Conservation (phyloP, 2,113 vertebrate species). For the Illadopsis cleaveri region DNA sequence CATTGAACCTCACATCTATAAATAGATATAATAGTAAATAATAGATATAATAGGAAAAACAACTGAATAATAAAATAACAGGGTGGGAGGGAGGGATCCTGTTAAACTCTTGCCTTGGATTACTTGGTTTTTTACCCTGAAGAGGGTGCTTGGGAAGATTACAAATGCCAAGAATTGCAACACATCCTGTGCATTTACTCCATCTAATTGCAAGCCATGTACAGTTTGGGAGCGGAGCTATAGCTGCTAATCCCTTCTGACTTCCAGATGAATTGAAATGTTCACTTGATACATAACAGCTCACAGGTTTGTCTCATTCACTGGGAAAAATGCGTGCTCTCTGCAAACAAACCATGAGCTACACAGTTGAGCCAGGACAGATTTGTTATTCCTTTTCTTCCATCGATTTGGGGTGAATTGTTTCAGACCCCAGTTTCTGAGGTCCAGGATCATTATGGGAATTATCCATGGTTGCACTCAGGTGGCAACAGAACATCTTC, state of each 20-base stretch:
- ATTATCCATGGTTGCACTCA: not conserved
- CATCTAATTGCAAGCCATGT: not conserved
- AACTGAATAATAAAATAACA: not conserved
- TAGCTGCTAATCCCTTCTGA: not conserved
- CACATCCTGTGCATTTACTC: not conserved
- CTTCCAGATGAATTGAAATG: conserved; percentile 1
- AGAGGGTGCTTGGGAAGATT: not conserved
- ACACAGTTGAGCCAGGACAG: not conserved
- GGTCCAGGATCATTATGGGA: not conserved
- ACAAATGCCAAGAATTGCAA: not conserved
- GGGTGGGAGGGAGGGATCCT: too few relatives aligned
- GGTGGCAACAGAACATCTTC: not conserved
- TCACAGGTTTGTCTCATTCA: not conserved
- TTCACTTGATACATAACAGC: fast-evolving
- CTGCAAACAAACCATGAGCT: not conserved
- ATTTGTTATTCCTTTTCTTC: not conserved
- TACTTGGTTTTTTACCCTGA: not conserved
- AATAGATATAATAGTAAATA: not conserved
- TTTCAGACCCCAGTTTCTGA: not conserved
- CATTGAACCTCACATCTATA: not conserved
- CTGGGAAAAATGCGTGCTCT: not conserved
- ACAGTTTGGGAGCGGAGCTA: not conserved
- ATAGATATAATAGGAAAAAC: not conserved
- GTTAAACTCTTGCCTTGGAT: too few relatives aligned
- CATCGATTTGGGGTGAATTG: not conserved